Base-by-base conservation (phyloP, 2,888 invertebrate genomes). In the Cheilosia impressa region DNA sequence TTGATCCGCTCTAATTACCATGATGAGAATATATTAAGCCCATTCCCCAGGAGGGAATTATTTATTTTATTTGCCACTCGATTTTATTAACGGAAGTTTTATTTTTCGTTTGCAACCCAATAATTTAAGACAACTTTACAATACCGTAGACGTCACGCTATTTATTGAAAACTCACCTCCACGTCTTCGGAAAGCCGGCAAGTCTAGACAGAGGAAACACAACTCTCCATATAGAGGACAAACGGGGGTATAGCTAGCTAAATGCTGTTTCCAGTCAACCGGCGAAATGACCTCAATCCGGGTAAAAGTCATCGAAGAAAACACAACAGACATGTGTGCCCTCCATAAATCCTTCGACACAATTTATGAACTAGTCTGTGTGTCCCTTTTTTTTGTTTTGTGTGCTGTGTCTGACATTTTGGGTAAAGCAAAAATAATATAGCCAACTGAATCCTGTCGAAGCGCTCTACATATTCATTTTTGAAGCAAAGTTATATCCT, bases 271-370 rank as follows among this genome's bases (percentile, higher is more conserved):
- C 34, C 62, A 78, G 72, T 72, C 63, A 73, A 84, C 75, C 79
- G 69, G 47, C 79, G 27, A 60, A 69, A 75, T 84, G 83, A 84
- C 83, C 83, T 75, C 63, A 58, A 84, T 79, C 53, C 45, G 34
- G 66, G 65, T 41, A 73, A 66, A 19, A 78, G 55, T 66, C 72
- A 73, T 83, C 57, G 57, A 68, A 83, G 68, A 47, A 63, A 55
- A 71, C 71, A 76, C 71, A 76, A 80, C 71, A 81, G 84, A 80
- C 65, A 75, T 79, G 73, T 79, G 73, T 80, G 71, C 75, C 55
- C 75, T 66, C 80, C 75, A 84, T 80, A 80, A 85, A 80, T 85
- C 80, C 72, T 76, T 72, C 34, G 60, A 50, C 65, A 71, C 65
- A 66, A 81, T 81, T 72, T 85, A 84, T 76, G 60, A 80, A 76